Percentiles rank a stretch among this genome's conserved stretches.
Evolutionary conservation across 2,888 invertebrate genomes (phyloP).

Genomic region (Trissolcus brochymenae): DNA sequence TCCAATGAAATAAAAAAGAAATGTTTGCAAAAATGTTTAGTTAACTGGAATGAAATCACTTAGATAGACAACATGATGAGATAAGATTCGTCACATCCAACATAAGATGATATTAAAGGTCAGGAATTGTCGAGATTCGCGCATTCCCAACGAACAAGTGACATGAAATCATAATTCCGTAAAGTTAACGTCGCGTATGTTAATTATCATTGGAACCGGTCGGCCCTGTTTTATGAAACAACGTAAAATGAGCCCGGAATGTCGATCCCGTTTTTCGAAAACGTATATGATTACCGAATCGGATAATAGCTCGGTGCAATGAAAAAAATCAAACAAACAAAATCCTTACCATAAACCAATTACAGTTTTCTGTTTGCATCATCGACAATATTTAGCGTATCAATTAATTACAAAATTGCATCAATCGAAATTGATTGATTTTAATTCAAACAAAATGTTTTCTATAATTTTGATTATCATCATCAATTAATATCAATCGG

Average conservation of each 20-base stretch:
- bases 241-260: constrained; percentile 28
- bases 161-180: constrained; percentile 73
- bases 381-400: too few relatives aligned
- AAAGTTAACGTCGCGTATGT: constrained; percentile 72
- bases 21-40: constrained; percentile 1
- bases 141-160: constrained; percentile 57
- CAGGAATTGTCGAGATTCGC: constrained; percentile 55
- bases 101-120: constrained; percentile 37
- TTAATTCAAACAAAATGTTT: too few relatives aligned
- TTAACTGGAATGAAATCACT: constrained; percentile 17
- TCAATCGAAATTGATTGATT: too few relatives aligned
- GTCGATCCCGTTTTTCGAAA: constrained; percentile 47
- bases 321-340: background rate
- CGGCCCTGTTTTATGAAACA: constrained; percentile 59
- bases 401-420: too few relatives aligned
- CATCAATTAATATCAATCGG: too few relatives aligned
- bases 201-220: constrained; percentile 71
- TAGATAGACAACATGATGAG: constrained; percentile 38
- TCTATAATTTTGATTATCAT: too few relatives aligned
- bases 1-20: background rate
- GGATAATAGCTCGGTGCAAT: constrained; percentile 9
- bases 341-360: too few relatives aligned
- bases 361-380: too few relatives aligned
- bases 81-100: constrained; percentile 40
- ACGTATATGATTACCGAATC: constrained; percentile 38